Evolutionary conservation across 2,113 vertebrate genomes (phyloP), one percentile per base, ranked within the genome.

Genomic region (Sula dactylatra): DNA sequence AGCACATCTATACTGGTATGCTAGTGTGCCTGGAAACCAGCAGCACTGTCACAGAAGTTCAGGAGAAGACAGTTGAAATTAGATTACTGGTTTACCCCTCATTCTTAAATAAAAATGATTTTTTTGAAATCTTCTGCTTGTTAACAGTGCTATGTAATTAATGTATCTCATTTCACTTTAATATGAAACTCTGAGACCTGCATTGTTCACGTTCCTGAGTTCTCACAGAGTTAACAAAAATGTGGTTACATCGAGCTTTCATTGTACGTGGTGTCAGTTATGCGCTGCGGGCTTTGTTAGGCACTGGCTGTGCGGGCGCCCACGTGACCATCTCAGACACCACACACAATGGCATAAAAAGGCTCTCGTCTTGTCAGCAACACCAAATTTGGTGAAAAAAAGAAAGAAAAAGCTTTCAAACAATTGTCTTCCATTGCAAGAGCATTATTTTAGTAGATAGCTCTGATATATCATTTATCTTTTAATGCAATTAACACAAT

Each of bases 311-410:
- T 5, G 49, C n/a, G 19, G 10, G 32, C 2, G 0, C 56, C 49
- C 97, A 96, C 52, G 47, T 97, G 98, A 94, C 44, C 0, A 2
- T 82, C 97, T 97, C 95, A 96, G 95, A 97, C 83, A 62, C 79
- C 61, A n/a, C 91, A 58, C 81, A 96, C 95, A 98, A 96, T 62
- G 73, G 96, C 66, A 93, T 18, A 45, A 84, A 94, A 94, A 96
- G 92, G 72, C 67, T 77, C 72, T 72, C 22, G 8, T 97, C 97
- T 96, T 93, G 97, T 95, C 95, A 94, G 90, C 91, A 94, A 86
- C 94, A 93, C 84, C 61, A 91, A 85, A 91, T 74, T 69, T 36
- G 81, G 81, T 50, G 5, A 32, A 80, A 62, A 38, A 96, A 72
- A 70, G 38, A 66, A 72, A 93, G 29, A 38, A 52, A 94, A 88